Base-by-base conservation (phyloP, 2,797 vertebrate genomes). In the Sternotherus odoratus region DNA sequence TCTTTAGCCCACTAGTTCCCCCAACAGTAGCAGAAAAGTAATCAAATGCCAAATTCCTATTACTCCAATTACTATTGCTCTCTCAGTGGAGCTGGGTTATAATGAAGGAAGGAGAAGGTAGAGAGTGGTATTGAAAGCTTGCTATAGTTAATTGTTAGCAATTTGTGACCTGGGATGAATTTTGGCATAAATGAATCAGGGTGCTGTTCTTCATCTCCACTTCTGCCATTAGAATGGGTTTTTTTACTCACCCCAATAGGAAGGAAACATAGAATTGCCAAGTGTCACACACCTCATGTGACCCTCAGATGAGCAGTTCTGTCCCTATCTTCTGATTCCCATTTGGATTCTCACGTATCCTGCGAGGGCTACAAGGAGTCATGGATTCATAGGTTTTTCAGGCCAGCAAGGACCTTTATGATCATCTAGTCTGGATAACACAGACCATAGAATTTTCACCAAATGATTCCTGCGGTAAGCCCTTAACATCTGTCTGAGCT, bases 11-110 rank as follows among this genome's bases (percentile, higher is more conserved):
- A 19, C 4, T 53, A 12, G 5, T 5, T 96, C 66, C 78, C 88
- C 80, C 24, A 5, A 15, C 36, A 43, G 74, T 12, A 80, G 84
- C 60, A n/a, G 21, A 87, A 86, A 89, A 93, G 57, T 50, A n/a
- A 75, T 83, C 33, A 75, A 74, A 90, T 21, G 21, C 63, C 24
- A 81, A 3, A 88, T 93, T 96, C 84, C 88, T 86, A 36, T 91
- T 93, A 36, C 11, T 69, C 21, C 16, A 43, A 53, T 75, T n/a
- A n/a, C 24, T 57, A 0, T 75, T 30, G 72, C 60, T 89, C 12
- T 85, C 28, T 46, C 39, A 82, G 54, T 33, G 28, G 77, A 83
- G 53, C 30, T 33, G 15, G 24, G 39, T 56, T 80, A 66, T 56
- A 1, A 83, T 60, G 23, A 5, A 6, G 28, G 75, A 36, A 83